A percentile compares a stretch with the other conserved stretches of the same genome.
phyloP scores from a whole-genome alignment of 1,140 invertebrate genomes.

The Euura lappo region DNA sequence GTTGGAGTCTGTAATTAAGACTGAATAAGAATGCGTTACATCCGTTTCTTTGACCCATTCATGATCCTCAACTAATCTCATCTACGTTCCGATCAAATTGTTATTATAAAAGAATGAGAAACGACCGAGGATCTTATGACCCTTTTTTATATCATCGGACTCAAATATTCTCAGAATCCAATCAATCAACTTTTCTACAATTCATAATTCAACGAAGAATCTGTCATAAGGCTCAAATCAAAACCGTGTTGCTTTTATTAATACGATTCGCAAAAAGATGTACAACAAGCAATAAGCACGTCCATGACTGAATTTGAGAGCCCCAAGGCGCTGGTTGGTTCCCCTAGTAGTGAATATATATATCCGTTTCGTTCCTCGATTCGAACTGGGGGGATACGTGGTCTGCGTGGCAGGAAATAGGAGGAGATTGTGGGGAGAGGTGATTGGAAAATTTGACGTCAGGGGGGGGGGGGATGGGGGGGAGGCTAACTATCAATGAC shows the following conservation, averaged over 20 bases:
- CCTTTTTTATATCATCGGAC: not conserved
- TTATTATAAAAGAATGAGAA: not conserved
- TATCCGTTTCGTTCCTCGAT: not conserved
- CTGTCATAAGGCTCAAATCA: not conserved
- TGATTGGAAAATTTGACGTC: conserved; percentile 60
- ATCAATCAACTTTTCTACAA: not conserved
- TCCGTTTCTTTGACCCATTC: conserved; percentile 15
- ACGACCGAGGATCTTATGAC: not conserved
- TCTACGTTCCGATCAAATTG: conserved; percentile 43
- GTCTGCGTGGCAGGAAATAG: conserved; percentile 47
- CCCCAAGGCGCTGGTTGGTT: not conserved
- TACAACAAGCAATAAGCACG: not conserved
- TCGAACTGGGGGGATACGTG: conserved; percentile 21
- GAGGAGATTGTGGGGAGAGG: conserved; percentile 48
- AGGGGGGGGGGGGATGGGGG: conserved; percentile 35
- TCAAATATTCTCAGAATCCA: not conserved
- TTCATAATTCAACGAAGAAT: not conserved
- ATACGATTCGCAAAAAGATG: no score
- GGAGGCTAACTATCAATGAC: conserved; percentile 48
- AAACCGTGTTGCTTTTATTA: not conserved
- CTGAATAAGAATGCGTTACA: conserved; percentile 38
- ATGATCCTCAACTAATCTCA: conserved; percentile 44
- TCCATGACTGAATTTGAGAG: not conserved
- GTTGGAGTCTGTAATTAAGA: conserved; percentile 27
- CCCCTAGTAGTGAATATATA: not conserved